phyloP scores from a whole-genome alignment of 1,140 invertebrate species.

The Nebria ingens region DNA sequence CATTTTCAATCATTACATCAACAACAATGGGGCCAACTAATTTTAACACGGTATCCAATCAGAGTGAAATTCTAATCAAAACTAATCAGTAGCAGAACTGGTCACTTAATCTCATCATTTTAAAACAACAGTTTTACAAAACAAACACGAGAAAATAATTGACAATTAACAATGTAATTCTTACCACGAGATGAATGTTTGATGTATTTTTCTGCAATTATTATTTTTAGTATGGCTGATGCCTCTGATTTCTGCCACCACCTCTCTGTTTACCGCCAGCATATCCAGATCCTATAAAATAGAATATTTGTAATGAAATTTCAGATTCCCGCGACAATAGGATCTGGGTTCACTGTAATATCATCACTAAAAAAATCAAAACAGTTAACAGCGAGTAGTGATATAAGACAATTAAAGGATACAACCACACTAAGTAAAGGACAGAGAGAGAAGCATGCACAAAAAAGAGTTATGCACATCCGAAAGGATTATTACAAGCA shows the following conservation, averaged over 20 bases:
- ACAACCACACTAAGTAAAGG: not conserved
- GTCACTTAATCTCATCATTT: slow-evolving; percentile 11
- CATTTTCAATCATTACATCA: too few relatives aligned
- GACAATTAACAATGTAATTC: slow-evolving; percentile 2
- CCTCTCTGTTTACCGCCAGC: slow-evolving; percentile 45
- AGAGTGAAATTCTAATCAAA: slow-evolving; percentile 8
- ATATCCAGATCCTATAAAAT: slow-evolving; percentile 8
- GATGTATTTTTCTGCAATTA: slow-evolving; percentile 9
- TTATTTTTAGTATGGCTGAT: slow-evolving; percentile 59
- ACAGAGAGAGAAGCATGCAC: not conserved
- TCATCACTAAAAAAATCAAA: slow-evolving; percentile 9
- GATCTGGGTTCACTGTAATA: slow-evolving; percentile 38
- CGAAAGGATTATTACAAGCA: not conserved
- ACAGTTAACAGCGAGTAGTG: not conserved
- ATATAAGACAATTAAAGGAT: not conserved
- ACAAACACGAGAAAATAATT: not conserved
- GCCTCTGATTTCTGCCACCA: slow-evolving; percentile 60
- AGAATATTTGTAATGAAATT: too few relatives aligned
- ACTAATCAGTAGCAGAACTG: slow-evolving; percentile 14
- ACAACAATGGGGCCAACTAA: too few relatives aligned
- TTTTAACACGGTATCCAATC: not conserved
- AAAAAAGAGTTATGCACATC: not conserved
- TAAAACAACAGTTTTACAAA: not conserved
- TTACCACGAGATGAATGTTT: slow-evolving; percentile 10
- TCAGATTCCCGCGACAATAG: too few relatives aligned